Evolutionary conservation across 2,797 vertebrate genomes (phyloP).

Genomic region (Platyrinchus mystaceus): DNA sequence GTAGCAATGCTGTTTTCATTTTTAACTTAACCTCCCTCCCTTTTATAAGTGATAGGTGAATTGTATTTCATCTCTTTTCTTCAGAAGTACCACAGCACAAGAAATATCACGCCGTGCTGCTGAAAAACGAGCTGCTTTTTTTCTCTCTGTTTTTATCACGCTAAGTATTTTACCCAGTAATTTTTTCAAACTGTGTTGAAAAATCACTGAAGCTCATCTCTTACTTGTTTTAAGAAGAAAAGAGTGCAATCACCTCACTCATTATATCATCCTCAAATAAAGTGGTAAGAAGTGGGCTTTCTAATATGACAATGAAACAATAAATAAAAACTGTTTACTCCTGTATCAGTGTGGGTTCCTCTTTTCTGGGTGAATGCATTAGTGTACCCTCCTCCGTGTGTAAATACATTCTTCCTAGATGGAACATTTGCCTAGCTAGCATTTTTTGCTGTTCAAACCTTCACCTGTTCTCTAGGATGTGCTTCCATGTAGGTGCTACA

Average conservation of each 20-base stretch:
- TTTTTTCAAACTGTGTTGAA: conserved; percentile 25
- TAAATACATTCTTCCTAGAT: neutral
- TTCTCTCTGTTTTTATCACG: neutral
- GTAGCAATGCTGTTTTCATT: neutral
- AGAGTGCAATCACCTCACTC: neutral
- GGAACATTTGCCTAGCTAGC: neutral
- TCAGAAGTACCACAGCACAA: neutral
- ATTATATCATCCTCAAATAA: neutral
- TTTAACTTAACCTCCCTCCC: neutral
- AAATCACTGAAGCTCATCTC: neutral
- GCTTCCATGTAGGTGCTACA: neutral
- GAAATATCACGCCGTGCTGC: neutral
- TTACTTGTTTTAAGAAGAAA: conserved; percentile 15
- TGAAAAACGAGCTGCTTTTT: neutral
- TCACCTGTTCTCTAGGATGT: neutral
- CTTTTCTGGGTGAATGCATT: neutral
- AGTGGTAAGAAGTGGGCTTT: neutral
- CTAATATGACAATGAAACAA: neutral
- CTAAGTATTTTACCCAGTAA: neutral
- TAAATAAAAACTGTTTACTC: conserved; percentile 20
- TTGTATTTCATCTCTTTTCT: neutral
- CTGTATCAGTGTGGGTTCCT: neutral
- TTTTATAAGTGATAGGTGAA: neutral
- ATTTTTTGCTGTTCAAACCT: neutral
- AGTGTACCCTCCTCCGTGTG: neutral